Evolutionary conservation across 2,888 invertebrate species (phyloP), one percentile per base, ranked within the genome.

Genomic region (Liopterus haemorrhoidalis): DNA sequence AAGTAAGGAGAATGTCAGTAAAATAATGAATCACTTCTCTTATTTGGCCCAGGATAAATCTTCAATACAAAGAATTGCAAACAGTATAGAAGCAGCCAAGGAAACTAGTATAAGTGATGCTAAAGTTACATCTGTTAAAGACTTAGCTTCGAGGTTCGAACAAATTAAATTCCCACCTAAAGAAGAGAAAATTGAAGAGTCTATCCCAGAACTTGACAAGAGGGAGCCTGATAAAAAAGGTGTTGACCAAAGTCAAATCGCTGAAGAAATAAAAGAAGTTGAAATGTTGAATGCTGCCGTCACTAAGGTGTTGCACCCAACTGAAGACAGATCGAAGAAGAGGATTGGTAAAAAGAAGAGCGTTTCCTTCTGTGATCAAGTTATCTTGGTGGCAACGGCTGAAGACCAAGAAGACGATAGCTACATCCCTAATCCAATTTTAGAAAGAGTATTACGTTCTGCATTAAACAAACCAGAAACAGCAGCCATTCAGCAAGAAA

Each of bases 311-410:
- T 49, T 65, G 15, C 49, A 52, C 18, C 53, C 73, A 61, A 68
- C 74, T 68, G 62, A 72, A 65, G 27, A 38, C 25, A 38, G 45
- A 4, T 18, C 66, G 45, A 70, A 67, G 55, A 66, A 67, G 5
- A 73, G 77, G 38, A 75, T 82, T 46, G 78, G 80, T 0, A 89
- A 89, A 62, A 92, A 92, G 74, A 94, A 94, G 66, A 90, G 89
- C 46, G 94, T 94, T 3, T 92, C 93, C 0, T 94, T 94, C 67
- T 93, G 92, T 60, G 93, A 93, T 64, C 90, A 93, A 68, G 91
- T 94, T 0, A 91, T 91, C 49, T 70, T 93, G 43, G 92, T 93
- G 8, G 91, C 93, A 3, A 91, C 91, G 1, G 90, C 91, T 0
- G 92, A 93, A 59, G 91, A 92, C 57, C 87, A 91, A 59, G 90